Base-by-base conservation (phyloP, 23 tunicate genomes). In the Trididemnum clinides region DNA sequence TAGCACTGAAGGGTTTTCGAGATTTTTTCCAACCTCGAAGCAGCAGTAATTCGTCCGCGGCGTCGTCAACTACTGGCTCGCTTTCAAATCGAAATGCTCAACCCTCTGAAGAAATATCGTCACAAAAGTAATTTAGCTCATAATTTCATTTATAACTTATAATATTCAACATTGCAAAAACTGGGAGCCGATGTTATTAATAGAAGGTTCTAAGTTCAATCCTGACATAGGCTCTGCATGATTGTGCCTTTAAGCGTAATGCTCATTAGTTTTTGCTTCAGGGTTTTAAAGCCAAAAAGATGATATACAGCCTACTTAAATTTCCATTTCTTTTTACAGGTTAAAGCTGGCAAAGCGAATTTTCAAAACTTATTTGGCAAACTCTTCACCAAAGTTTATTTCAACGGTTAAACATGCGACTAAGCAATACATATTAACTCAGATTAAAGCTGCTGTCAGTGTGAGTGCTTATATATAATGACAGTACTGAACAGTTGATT, bases 1-100 rank as follows among this genome's bases (percentile, higher is more conserved):
- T 89, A 36, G 98, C 98, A 0, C 85, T 92, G 85, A 94, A 89
- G 82, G 98, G 98, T 21, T 94, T 89, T 84, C 82, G 71, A 75
- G 89, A 89, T 49, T 94, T 89, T 89, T 90, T 84, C n/a, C 91
- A 82, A 70, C 72, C 76, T 39, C 84, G 73, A 2, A 88, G 82
- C 34, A 77, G 88, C 50, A 85, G 82, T 2, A 85, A 86, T 65
- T 94, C 98, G 0, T 89, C 98, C 18, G 93, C 98, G 74, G 94
- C 98, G 5, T 87, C 91, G n/a, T 91, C 96, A 31, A 91, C 96
- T 21, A 86, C 90, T 4, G 96, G 96, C 30, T 89, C 96, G 49
- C 5, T 91, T 19, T 77, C 90, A 36, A 85, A 35, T 12, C 59
- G 57, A 57, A 34, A 28, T 0, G 44, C 37, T 73, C 80, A 73